phyloP scores from a whole-genome alignment of 2,888 invertebrate genomes.

The Macaria liturata region DNA sequence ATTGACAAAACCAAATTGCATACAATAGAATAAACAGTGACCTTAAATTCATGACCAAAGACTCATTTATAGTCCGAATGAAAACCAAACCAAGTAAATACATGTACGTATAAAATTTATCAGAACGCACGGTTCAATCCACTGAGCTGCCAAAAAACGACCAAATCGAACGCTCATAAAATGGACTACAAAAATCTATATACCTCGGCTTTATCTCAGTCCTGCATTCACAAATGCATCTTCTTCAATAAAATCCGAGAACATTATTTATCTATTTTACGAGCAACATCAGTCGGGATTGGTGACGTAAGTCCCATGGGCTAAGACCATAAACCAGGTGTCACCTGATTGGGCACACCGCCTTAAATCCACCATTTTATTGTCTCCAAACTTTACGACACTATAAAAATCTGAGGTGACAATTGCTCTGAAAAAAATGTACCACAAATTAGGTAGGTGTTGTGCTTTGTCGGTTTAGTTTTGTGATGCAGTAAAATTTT shows the following conservation, averaged over 20 bases:
- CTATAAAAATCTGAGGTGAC: constrained; percentile 74
- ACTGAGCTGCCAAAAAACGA: no score
- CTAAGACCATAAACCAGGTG: constrained; percentile 58
- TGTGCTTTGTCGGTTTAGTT: constrained; percentile 27
- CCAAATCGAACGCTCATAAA: no score
- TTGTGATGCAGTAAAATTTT: constrained; percentile 29
- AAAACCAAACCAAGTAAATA: no score
- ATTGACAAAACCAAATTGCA: no score
- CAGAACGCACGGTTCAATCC: no score
- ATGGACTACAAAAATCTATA: constrained; percentile 2
- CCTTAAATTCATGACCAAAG: no score
- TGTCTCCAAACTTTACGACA: constrained; percentile 57
- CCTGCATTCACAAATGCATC: constrained; percentile 33
- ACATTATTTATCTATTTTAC: constrained; percentile 74
- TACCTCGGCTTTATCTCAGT: constrained; percentile 20
- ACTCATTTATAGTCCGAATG: no score
- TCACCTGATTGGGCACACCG: constrained; percentile 63
- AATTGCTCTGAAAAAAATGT: constrained; percentile 57
- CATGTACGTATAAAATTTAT: no score
- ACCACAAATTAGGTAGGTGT: constrained; percentile 40
- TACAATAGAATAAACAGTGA: no score
- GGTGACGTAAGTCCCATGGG: constrained; percentile 62
- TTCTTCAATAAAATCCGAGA: constrained; percentile 37
- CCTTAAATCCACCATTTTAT: constrained; percentile 69
- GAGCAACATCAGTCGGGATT: constrained; percentile 62